phyloP scores from a whole-genome alignment of 2,888 invertebrate genomes.

The Ischnura elegans region DNA sequence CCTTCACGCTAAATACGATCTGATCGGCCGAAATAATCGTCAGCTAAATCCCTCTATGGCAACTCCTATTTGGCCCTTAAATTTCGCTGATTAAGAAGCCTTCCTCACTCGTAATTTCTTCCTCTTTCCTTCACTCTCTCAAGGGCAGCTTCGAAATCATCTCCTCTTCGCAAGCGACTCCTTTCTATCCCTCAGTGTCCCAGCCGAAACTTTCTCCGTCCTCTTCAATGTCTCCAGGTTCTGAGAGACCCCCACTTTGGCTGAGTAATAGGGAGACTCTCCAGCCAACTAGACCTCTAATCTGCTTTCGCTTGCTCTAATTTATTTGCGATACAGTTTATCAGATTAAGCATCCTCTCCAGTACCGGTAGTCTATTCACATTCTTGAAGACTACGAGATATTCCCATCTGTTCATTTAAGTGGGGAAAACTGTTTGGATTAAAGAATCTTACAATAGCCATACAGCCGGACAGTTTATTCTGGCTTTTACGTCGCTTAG shows the following conservation, averaged over 20 bases:
- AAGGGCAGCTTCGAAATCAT: neutral
- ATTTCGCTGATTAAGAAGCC: constrained; percentile 19
- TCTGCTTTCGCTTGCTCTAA: constrained; percentile 18
- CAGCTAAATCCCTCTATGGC: neutral
- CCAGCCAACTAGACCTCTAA: neutral
- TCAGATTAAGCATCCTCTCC: neutral
- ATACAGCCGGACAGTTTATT: neutral
- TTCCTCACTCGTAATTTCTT: neutral
- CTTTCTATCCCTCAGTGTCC: too few species aligned
- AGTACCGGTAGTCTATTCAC: neutral
- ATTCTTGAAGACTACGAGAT: neutral
- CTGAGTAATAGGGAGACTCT: neutral
- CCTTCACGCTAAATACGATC: too few species aligned
- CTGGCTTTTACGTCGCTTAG: too few species aligned
- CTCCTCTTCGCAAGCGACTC: neutral
- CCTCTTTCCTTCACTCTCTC: neutral
- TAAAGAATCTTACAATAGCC: neutral
- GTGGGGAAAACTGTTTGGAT: neutral
- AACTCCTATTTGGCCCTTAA: neutral
- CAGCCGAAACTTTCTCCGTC: neutral
- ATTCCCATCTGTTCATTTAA: neutral
- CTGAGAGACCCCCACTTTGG: neutral
- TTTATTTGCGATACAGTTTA: constrained; percentile 31
- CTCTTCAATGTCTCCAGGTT: neutral
- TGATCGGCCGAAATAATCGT: too few species aligned